Percentiles rank a stretch among this genome's conserved stretches.
Evolutionary conservation across 2,797 vertebrate genomes (phyloP).

Genomic region (Peromyscus melanophrys): DNA sequence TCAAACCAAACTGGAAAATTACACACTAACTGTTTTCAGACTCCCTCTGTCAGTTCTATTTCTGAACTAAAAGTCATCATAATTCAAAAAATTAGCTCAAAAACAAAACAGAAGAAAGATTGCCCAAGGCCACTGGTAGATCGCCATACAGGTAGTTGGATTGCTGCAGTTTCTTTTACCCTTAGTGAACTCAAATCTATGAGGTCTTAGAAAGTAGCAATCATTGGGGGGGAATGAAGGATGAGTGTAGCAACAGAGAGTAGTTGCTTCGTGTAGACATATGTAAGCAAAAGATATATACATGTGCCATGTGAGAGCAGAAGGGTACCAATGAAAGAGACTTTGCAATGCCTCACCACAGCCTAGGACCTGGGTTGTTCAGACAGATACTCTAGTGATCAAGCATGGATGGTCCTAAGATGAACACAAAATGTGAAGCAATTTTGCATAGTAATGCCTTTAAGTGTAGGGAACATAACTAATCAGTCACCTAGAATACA

Average conservation of each 20-base stretch:
- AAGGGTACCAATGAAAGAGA: neutral
- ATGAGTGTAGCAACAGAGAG: neutral
- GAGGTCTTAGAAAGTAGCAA: neutral
- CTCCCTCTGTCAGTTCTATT: neutral
- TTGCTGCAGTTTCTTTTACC: neutral
- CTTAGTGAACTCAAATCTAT: neutral
- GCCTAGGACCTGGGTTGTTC: rapidly evolving
- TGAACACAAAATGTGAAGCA: neutral
- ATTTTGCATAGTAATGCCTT: neutral
- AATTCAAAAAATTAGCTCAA: neutral
- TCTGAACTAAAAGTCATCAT: neutral
- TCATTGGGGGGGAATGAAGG: neutral
- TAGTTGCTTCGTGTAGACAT: neutral
- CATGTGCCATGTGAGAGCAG: neutral
- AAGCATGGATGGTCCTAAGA: neutral
- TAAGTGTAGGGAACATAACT: neutral
- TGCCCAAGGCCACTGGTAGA: neutral
- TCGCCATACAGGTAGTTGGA: neutral
- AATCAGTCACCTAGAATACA: neutral
- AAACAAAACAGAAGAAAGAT: neutral
- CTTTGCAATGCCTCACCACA: neutral
- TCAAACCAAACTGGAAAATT: neutral
- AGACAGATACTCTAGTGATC: neutral
- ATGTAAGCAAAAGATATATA: neutral
- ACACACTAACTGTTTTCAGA: neutral